A percentile compares a stretch with the other conserved stretches of the same genome.
Conservation (phyloP, 1,140 invertebrate genomes). For the Drosophila littoralis region DNA sequence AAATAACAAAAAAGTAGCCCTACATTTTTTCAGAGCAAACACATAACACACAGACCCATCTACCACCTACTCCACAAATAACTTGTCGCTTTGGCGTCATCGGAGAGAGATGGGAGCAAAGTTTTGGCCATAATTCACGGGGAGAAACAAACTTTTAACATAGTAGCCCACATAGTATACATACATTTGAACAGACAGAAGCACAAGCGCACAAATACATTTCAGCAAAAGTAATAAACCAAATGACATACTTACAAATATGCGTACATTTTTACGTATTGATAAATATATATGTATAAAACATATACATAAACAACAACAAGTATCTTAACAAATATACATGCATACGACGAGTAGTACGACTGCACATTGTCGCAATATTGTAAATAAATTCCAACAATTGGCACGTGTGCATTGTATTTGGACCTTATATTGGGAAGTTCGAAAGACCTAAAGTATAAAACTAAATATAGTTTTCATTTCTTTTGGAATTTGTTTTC, state of each 20-base stretch:
- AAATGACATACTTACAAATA: conserved; percentile 34
- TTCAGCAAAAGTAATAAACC: conserved; percentile 33
- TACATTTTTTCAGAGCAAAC: conserved; percentile 63
- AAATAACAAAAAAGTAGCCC: conserved; percentile 58
- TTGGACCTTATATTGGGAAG: background rate
- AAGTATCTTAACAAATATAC: conserved; percentile 8
- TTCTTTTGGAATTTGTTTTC: no score
- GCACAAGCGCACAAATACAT: conserved; percentile 8
- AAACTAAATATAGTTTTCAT: no score
- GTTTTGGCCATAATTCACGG: conserved; percentile 37
- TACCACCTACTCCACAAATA: conserved; percentile 38
- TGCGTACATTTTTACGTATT: conserved; percentile 20
- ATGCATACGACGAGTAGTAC: conserved; percentile 31
- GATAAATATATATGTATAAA: conserved; percentile 17
- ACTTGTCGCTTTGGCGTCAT: conserved; percentile 58
- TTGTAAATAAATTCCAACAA: conserved; percentile 37
- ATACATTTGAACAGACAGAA: conserved; percentile 4
- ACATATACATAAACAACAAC: conserved; percentile 24
- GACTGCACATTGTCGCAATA: conserved; percentile 65
- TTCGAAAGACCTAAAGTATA: no score
- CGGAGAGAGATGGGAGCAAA: conserved; percentile 24
- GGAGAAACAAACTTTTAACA: conserved; percentile 72
- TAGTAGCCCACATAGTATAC: conserved; percentile 71
- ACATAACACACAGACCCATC: conserved; percentile 4
- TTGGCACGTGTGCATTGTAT: conserved; percentile 39